phyloP scores from a whole-genome alignment of 2,113 vertebrate species.

The Cyanocitta stelleri region DNA sequence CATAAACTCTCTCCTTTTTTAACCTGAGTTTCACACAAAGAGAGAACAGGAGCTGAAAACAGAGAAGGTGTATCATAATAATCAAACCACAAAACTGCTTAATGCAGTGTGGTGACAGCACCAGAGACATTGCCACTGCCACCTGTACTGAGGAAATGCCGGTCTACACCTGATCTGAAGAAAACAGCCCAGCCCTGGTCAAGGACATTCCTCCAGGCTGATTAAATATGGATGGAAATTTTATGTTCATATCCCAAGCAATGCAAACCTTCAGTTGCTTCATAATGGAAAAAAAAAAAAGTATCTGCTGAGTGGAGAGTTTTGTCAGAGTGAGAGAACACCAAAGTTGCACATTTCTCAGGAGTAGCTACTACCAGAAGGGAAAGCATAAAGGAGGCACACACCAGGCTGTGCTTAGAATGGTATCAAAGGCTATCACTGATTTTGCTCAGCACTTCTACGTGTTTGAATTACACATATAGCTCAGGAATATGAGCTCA shows the following conservation, averaged over 20 bases:
- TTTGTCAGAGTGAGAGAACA: not conserved
- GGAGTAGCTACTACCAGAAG: not conserved
- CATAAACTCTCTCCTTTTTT: not conserved
- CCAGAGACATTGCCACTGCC: not conserved
- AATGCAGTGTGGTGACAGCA: not conserved
- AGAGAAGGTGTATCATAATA: not conserved
- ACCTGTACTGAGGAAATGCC: not conserved
- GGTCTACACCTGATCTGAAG: not conserved
- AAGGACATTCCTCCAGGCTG: not conserved
- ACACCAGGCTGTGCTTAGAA: not conserved
- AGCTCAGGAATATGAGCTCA: not conserved
- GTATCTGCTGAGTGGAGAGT: not conserved
- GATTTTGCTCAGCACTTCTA: not conserved
- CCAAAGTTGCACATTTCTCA: not conserved
- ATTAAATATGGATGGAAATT: not conserved
- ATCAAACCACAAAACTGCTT: not conserved
- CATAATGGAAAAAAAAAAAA: not conserved
- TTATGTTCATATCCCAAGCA: not conserved
- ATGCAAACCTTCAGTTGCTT: not conserved
- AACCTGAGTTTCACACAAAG: not conserved
- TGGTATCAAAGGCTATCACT: not conserved
- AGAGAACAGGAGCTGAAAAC: not conserved
- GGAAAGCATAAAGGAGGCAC: not conserved
- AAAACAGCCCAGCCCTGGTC: not conserved
- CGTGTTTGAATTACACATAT: not conserved